Percentiles rank a stretch among this genome's conserved stretches.
Conservation (phyloP, 1,140 invertebrate species). For the Charaxes varanes region DNA sequence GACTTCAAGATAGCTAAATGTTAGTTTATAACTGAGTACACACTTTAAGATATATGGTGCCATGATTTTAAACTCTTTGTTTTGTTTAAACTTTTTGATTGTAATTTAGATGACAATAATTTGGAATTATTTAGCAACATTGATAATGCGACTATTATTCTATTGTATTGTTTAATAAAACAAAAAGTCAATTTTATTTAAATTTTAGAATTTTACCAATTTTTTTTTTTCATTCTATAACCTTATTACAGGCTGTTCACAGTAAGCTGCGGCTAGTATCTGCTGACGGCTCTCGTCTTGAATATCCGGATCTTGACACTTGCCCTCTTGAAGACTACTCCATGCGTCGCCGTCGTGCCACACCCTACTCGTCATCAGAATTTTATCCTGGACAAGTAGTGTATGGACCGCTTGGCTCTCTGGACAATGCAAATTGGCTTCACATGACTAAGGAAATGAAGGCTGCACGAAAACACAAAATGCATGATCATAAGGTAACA, state of each 20-base stretch:
- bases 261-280: conserved; percentile 80
- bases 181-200: no score
- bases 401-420: conserved; percentile 79
- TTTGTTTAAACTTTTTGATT: no score
- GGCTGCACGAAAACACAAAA: conserved; percentile 77
- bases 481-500: conserved; percentile 69
- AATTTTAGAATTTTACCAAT: not conserved
- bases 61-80: no score
- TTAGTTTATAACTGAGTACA: no score
- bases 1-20: no score
- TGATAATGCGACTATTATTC: no score
- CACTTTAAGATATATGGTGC: no score
- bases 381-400: conserved; percentile 87
- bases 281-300: conserved; percentile 78
- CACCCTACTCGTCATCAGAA: conserved; percentile 70
- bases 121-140: no score
- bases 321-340: conserved; percentile 76
- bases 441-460: conserved; percentile 85
- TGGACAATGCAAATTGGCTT: conserved; percentile 87
- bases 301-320: conserved; percentile 80
- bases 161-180: no score
- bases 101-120: no score
- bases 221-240: not conserved
- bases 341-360: conserved; percentile 59
- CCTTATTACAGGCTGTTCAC: conserved; percentile 72